Conservation (phyloP, 2,888 invertebrate species). For the Campoletis raptor region DNA sequence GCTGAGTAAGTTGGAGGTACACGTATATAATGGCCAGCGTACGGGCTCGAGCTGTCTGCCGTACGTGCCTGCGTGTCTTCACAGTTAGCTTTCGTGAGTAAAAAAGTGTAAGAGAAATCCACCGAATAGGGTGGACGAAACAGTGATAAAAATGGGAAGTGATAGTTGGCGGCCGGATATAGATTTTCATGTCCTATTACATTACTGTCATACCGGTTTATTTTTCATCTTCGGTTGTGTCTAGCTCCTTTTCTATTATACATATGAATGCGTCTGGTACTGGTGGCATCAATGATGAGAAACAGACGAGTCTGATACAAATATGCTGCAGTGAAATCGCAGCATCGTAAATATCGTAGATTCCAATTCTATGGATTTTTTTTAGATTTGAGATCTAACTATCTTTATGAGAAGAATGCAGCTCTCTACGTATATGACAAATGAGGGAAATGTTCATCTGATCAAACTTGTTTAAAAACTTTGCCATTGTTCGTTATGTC, state of each 20-base stretch:
- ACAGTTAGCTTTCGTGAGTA: constrained; percentile 20
- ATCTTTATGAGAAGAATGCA: not conserved
- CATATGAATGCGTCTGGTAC: not conserved
- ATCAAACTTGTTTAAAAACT: constrained; percentile 13
- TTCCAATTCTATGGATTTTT: not conserved
- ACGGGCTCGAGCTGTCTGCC: constrained; percentile 41
- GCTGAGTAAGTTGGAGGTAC: constrained; percentile 46
- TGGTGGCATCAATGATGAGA: not conserved
- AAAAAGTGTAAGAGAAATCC: constrained; percentile 36
- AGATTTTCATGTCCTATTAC: not conserved
- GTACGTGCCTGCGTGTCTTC: constrained; percentile 59
- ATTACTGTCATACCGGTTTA: not conserved
- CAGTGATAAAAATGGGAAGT: constrained; percentile 37
- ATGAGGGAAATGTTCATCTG: not conserved
- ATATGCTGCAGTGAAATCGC: not conserved
- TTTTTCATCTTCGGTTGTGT: not conserved
- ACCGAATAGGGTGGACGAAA: constrained; percentile 24
- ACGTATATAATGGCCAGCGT: constrained; percentile 46
- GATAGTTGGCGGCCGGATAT: constrained; percentile 20
- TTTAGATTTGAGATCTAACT: not conserved
- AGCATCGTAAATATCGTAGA: not conserved
- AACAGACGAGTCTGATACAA: not conserved
- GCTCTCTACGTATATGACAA: not conserved
- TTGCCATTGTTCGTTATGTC: constrained; percentile 30
- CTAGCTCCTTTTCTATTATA: not conserved